Conservation (phyloP, 2,888 invertebrate genomes). For the Drosophila gaucha region DNA sequence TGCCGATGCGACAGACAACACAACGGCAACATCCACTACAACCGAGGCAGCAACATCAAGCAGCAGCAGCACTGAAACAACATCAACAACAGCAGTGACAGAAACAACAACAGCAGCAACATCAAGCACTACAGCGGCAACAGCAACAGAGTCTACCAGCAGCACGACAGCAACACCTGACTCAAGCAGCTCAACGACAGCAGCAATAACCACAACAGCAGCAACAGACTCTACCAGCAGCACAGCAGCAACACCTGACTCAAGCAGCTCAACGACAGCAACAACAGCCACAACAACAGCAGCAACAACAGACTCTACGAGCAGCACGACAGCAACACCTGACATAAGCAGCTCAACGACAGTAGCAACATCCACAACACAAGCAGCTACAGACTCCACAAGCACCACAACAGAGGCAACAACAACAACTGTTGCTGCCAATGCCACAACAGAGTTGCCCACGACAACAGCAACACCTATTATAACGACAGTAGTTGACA, state of each 20-base stretch:
- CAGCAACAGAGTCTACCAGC: slow-evolving; percentile 7
- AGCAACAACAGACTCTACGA: neutral
- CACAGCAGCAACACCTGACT: slow-evolving; percentile 3
- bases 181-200: neutral
- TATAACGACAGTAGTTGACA: neutral
- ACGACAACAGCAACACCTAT: slow-evolving; percentile 11
- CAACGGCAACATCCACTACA: slow-evolving; percentile 10
- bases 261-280: slow-evolving; percentile 1
- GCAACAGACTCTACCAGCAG: slow-evolving; percentile 10
- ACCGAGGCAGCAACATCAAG: no score
- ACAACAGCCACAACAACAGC: neutral
- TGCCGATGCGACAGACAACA: slow-evolving; percentile 24
- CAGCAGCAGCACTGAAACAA: neutral
- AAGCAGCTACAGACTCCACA: neutral
- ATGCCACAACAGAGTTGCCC: neutral
- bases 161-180: neutral
- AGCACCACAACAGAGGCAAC: neutral
- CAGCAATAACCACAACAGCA: slow-evolving; percentile 25
- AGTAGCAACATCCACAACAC: neutral
- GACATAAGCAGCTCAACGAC: slow-evolving; percentile 1
- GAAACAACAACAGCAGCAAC: slow-evolving; percentile 9
- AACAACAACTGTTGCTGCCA: neutral
- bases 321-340: neutral
- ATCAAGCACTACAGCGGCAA: neutral
- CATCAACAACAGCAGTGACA: neutral